Base-by-base conservation (phyloP, 2,888 invertebrate genomes). In the Amblyteles armatorius region DNA sequence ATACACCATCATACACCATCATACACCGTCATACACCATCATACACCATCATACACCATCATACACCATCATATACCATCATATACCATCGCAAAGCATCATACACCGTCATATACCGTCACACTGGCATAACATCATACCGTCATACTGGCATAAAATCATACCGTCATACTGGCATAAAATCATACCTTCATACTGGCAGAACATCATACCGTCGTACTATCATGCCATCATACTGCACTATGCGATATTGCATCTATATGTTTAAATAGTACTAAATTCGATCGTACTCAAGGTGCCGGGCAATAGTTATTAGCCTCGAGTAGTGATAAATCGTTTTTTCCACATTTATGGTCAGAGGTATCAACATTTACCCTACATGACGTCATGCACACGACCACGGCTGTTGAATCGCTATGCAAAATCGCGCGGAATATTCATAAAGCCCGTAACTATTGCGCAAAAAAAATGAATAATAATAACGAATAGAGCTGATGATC, bases 391-490 rank as follows among this genome's bases (percentile, higher is more conserved):
- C 19, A 9, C n/a, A 19, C 60, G 52, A 73, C 57, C 73, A 73
- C 60, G 44, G 63, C 48, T 63, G 19, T 29, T 5, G 3, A 63
- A 44, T 48, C 16, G 40, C 40, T 57, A 73, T 73, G 72, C 44
- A 57, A 73, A 73, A 57, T 26, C 22, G 3, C 36, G 29, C 26
- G 19, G 36, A 73, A 73, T 73, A 73, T 73, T 73, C 72, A 73
- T 44, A 16, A 16, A 33, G 33, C 33, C 44, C 72, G 57, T 26
- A 16, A 57, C 57, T 57, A 63, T 74, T 74, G 63, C 48, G 63
- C 74, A 44, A 74, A 63, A 57, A 44, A 33, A 63, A 63, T 63
- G 48, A 74, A 73, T 73, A 48, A 63, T 74, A 29, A 74, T 74
- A 72, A 60, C 29, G 72, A 48, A 48, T 33, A 40, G 36, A 67